Percentiles rank a stretch among this genome's conserved stretches.
Evolutionary conservation across 1,140 invertebrate genomes (phyloP).

Genomic region (Trichomalopsis sarcophagae): DNA sequence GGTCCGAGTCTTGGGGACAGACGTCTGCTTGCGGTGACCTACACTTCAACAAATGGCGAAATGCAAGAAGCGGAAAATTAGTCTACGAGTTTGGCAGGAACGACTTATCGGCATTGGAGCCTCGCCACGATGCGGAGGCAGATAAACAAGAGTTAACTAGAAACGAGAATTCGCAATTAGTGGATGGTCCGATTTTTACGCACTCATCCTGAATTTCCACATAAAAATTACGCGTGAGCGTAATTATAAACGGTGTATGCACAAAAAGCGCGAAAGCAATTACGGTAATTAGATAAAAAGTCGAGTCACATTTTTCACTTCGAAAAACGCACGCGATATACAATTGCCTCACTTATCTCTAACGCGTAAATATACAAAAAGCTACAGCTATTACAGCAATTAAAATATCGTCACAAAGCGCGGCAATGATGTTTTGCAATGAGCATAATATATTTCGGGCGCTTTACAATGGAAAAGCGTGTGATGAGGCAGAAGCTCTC

Average conservation of each 20-base stretch:
- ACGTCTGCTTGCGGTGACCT: conserved; percentile 25
- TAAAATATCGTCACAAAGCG: conserved; percentile 49
- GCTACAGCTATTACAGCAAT: not conserved
- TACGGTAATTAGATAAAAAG: not conserved
- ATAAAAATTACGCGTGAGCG: no score
- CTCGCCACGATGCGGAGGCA: not conserved
- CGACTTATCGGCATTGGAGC: conserved; percentile 44
- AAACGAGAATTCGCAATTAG: conserved; percentile 14
- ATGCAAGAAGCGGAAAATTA: conserved; percentile 56
- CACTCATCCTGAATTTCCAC: not conserved
- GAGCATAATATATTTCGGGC: conserved; percentile 38
- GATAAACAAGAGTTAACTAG: conserved; percentile 35
- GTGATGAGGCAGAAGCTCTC: conserved; percentile 11
- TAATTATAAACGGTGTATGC: not conserved
- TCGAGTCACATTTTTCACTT: conserved; percentile 28
- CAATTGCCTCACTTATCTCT: not conserved
- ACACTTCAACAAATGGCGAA: conserved; percentile 44
- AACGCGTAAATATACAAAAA: not conserved
- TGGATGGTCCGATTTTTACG: not conserved
- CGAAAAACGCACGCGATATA: not conserved
- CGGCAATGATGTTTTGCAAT: conserved; percentile 45
- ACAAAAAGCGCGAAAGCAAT: not conserved
- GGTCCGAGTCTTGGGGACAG: not conserved
- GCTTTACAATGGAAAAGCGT: conserved; percentile 26
- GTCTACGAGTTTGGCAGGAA: conserved; percentile 49